Percentiles rank a stretch among this genome's conserved stretches.
Evolutionary conservation across 1,140 invertebrate species (phyloP).

Genomic region (Druon quercuslanigerum): DNA sequence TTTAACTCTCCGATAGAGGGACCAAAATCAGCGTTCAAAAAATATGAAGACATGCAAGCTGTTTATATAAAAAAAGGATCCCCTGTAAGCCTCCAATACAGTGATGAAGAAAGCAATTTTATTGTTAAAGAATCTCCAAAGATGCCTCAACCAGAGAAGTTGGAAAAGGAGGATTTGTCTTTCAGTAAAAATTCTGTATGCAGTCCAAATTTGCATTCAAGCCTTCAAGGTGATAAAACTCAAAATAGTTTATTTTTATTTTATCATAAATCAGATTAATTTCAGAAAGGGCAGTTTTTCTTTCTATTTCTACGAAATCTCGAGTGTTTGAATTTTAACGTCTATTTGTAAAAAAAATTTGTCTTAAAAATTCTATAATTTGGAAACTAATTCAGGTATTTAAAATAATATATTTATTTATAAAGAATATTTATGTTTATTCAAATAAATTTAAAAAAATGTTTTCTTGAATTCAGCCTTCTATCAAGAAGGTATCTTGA

Average conservation of each 20-base stretch:
- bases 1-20: background rate
- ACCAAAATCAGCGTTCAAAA: background rate
- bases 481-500: too few species aligned
- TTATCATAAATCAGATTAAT: too few species aligned
- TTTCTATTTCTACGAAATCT: too few species aligned
- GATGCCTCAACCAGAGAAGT: background rate
- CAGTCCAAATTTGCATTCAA: background rate
- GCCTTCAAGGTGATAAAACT: background rate
- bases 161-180: background rate
- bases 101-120: background rate
- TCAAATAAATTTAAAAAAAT: too few species aligned
- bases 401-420: too few species aligned
- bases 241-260: background rate
- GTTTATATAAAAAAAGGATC: slow-evolving; percentile 16
- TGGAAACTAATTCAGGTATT: background rate
- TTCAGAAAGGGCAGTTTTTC: too few species aligned
- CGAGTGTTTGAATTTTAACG: too few species aligned
- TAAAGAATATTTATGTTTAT: too few species aligned
- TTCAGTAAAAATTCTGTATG: background rate
- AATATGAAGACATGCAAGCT: background rate
- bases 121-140: background rate
- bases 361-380: too few species aligned
- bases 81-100: background rate
- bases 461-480: too few species aligned
- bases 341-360: too few species aligned